Evolutionary conservation across 2,888 invertebrate genomes (phyloP).

Genomic region (Drosophila setosimentum): DNA sequence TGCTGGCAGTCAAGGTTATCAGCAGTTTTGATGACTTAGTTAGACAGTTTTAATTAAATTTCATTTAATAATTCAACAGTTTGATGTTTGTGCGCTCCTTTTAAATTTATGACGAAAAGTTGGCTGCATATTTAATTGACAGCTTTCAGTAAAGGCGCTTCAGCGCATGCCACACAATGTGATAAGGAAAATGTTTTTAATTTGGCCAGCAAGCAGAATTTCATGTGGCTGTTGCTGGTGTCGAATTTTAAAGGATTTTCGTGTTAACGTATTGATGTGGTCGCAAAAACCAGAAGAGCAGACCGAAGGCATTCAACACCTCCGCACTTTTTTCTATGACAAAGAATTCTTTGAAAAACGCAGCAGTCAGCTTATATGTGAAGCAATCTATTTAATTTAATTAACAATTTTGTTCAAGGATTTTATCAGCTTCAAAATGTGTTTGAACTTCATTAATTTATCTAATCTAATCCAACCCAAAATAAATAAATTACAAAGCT

Average conservation of each 20-base stretch:
- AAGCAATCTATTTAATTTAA: no score
- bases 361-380: no score
- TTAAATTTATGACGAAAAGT: constrained; percentile 60
- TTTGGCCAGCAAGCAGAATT: background rate
- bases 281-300: background rate
- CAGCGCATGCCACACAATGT: constrained; percentile 17
- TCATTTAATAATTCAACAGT: constrained; percentile 70
- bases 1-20: constrained; percentile 23
- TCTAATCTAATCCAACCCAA: background rate
- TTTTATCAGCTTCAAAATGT: background rate
- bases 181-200: constrained; percentile 28
- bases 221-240: background rate
- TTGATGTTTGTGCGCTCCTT: constrained; percentile 42
- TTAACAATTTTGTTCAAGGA: background rate
- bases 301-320: background rate
- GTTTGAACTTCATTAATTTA: background rate
- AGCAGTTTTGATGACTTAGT: constrained; percentile 48
- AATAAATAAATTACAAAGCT: background rate
- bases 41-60: constrained; percentile 77
- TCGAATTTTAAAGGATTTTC: constrained; percentile 1
- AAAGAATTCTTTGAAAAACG: background rate
- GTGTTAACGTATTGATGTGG: background rate
- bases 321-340: background rate
- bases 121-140: constrained; percentile 69
- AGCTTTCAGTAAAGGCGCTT: constrained; percentile 5